These are phyloP conservation scores for Galerucella nymphaeae DNA, from an alignment of 2,888 invertebrate genomes.

Conservation along the genomic window DNA sequence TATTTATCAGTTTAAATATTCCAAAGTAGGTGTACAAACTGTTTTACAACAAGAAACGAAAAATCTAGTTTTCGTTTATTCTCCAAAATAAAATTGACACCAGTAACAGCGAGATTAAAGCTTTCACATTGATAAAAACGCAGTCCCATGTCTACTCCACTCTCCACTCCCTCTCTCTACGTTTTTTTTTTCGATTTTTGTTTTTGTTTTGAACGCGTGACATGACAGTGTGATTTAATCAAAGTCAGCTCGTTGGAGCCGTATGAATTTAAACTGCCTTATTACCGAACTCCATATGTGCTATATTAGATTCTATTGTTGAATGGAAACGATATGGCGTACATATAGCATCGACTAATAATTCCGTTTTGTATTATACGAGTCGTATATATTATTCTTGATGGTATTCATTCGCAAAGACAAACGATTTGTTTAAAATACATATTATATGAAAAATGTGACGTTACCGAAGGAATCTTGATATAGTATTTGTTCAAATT, in stretches of 20 bases:
- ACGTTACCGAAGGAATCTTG: neutral
- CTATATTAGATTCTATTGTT: constrained; percentile 56
- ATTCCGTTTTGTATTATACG: constrained; percentile 44
- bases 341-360: constrained; percentile 47
- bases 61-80: constrained; percentile 20
- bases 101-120: constrained; percentile 28
- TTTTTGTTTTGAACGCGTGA: constrained; percentile 54
- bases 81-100: constrained; percentile 29
- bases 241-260: constrained; percentile 53
- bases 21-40: neutral
- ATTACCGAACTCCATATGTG: constrained; percentile 56
- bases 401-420: constrained; percentile 7
- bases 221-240: constrained; percentile 58
- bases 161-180: neutral
- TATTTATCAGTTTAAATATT: neutral
- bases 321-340: constrained; percentile 41
- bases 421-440: constrained; percentile 3
- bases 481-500: neutral
- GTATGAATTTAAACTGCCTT: constrained; percentile 60
- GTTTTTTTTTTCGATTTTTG: constrained; percentile 27
- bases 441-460: neutral
- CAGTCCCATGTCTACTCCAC: constrained; percentile 9
- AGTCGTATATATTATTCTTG: constrained; percentile 24
- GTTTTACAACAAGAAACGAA: constrained; percentile 12
- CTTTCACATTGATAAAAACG: constrained; percentile 24